phyloP scores from a whole-genome alignment of 2,888 invertebrate species.

The Trissoscelio sp. region DNA sequence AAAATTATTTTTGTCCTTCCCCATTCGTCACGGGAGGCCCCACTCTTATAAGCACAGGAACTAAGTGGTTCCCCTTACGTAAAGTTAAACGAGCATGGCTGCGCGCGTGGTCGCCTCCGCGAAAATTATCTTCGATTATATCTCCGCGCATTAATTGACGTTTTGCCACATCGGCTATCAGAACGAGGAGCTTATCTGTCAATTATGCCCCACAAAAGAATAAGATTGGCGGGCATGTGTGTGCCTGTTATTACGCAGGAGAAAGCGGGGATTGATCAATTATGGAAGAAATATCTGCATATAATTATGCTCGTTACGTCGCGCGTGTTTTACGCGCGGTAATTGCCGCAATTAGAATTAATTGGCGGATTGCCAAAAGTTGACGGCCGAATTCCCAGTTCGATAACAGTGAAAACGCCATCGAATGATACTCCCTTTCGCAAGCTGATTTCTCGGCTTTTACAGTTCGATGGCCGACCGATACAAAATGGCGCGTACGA shows the following conservation, averaged over 20 bases:
- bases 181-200: conserved; percentile 48
- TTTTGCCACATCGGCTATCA: conserved; percentile 47
- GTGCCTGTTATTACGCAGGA: conserved; percentile 50
- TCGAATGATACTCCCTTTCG: conserved; percentile 30
- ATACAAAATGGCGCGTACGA: conserved; percentile 23
- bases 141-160: conserved; percentile 56
- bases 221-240: conserved; percentile 13
- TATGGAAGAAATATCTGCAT: conserved; percentile 58
- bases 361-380: conserved; percentile 48
- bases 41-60: conserved; percentile 74
- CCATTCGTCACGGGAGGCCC: conserved; percentile 74
- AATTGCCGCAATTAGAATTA: conserved; percentile 33
- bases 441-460: conserved; percentile 60
- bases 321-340: conserved; percentile 36
- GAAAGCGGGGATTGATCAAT: conserved; percentile 64
- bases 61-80: conserved; percentile 79
- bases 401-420: conserved; percentile 44
- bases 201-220: conserved; percentile 43
- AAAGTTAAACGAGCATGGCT: conserved; percentile 80
- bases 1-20: conserved; percentile 72
- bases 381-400: conserved; percentile 30
- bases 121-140: conserved; percentile 81
- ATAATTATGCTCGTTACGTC: conserved; percentile 57
- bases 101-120: conserved; percentile 77
- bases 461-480: conserved; percentile 52